These are phyloP conservation scores for Hesperia comma DNA, from an alignment of 2,888 invertebrate species.

Conservation along the genomic window DNA sequence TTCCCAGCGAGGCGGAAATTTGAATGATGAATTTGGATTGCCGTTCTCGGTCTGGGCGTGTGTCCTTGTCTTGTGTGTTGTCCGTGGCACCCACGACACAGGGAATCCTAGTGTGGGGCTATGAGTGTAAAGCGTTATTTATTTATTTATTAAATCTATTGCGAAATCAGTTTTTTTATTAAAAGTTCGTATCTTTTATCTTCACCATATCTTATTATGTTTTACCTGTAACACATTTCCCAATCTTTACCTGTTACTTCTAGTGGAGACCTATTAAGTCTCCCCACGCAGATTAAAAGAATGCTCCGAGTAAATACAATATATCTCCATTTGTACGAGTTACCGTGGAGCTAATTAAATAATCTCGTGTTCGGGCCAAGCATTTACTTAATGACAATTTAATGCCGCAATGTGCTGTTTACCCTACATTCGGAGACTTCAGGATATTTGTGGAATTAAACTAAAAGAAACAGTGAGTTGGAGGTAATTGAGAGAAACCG, in stretches of 20 bases:
- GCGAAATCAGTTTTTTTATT: no score
- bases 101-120: no score
- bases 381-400: slow-evolving; percentile 80
- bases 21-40: no score
- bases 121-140: no score
- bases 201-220: no score
- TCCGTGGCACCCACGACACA: no score
- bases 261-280: slow-evolving; percentile 26
- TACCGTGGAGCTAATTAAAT: slow-evolving; percentile 31
- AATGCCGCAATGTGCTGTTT: slow-evolving; percentile 53
- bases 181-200: no score
- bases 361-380: slow-evolving; percentile 46
- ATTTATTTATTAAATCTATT: no score
- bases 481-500: slow-evolving; percentile 4
- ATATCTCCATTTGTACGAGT: slow-evolving; percentile 41
- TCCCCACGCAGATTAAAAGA: slow-evolving; percentile 35
- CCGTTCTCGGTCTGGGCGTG: no score
- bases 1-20: no score
- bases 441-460: slow-evolving; percentile 8
- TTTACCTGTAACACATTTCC: no score
- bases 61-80: no score
- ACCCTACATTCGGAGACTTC: slow-evolving; percentile 19
- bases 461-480: neutral
- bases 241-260: slow-evolving; percentile 23
- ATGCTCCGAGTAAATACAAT: slow-evolving; percentile 38